Percentiles rank a stretch among this genome's conserved stretches.
These are phyloP conservation scores for Euwallacea fornicatus DNA, from an alignment of 1,140 invertebrate genomes.

Conservation along the genomic window DNA sequence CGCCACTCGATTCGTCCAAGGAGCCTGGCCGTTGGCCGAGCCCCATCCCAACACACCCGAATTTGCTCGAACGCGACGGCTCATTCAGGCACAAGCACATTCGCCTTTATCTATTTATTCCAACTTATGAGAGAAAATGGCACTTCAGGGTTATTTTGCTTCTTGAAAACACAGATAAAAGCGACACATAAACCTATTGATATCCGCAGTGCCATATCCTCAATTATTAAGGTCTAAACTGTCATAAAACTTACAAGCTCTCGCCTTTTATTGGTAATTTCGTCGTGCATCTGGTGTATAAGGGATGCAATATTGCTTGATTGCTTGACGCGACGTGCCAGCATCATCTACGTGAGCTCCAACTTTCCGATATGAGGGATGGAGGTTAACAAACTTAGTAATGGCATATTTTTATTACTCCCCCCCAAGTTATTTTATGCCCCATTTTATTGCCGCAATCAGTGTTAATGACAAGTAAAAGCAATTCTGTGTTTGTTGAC, in stretches of 20 bases:
- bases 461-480: constrained; percentile 13
- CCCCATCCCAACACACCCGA: too few relatives aligned
- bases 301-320: constrained; percentile 24
- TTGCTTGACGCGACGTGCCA: constrained; percentile 22
- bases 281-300: constrained; percentile 17
- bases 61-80: too few relatives aligned
- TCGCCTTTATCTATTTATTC: too few relatives aligned
- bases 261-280: constrained; percentile 22
- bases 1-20: too few relatives aligned
- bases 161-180: too few relatives aligned
- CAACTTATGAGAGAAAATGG: too few relatives aligned
- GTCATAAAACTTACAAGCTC: constrained; percentile 20
- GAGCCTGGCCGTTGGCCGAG: too few relatives aligned
- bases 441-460: constrained; percentile 19
- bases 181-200: constrained; percentile 1
- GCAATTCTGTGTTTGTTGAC: constrained; percentile 1
- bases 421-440: constrained; percentile 10
- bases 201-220: constrained; percentile 4
- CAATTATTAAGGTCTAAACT: constrained; percentile 18
- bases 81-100: too few relatives aligned
- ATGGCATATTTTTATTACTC: constrained; percentile 22
- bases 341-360: constrained; percentile 15
- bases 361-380: constrained; percentile 20
- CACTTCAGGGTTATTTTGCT: too few relatives aligned
- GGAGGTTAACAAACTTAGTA: constrained; percentile 30